Evolutionary conservation across 2,797 vertebrate genomes (phyloP).

Genomic region (Pampus argenteus): DNA sequence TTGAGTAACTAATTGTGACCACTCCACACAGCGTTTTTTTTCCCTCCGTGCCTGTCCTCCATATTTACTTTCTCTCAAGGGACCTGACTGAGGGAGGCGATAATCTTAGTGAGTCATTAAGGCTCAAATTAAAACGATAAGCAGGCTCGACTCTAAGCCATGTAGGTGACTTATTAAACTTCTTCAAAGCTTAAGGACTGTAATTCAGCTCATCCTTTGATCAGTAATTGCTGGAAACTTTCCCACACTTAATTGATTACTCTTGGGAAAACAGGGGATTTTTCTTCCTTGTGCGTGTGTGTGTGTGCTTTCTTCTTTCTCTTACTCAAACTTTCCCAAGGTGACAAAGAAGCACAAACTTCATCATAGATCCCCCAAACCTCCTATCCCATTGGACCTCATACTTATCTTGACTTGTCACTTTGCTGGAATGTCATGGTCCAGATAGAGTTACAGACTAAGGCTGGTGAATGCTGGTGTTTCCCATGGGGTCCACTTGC

Average conservation of each 20-base stretch:
- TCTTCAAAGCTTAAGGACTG: constrained; percentile 81
- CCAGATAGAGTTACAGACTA: constrained; percentile 47
- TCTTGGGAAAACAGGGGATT: constrained; percentile 69
- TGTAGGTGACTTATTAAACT: constrained; percentile 82
- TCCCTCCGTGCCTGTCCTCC: constrained; percentile 43
- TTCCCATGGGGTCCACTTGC: constrained; percentile 53
- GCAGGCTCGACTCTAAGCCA: constrained; percentile 72
- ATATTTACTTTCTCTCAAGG: constrained; percentile 59
- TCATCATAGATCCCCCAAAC: constrained; percentile 35
- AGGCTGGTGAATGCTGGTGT: constrained; percentile 39
- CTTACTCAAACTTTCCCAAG: constrained; percentile 60
- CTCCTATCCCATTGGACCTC: constrained; percentile 29
- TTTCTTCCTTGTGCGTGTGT: constrained; percentile 27
- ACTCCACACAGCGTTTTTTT: constrained; percentile 25
- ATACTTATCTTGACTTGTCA: constrained; percentile 52
- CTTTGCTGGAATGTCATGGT: constrained; percentile 54
- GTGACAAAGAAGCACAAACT: constrained; percentile 59
- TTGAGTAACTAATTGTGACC: constrained; percentile 20
- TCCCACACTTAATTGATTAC: constrained; percentile 83
- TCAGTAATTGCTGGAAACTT: constrained; percentile 82
- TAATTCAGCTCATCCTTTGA: constrained; percentile 78
- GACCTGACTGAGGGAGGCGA: constrained; percentile 59
- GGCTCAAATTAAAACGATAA: constrained; percentile 80
- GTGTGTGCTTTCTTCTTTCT: constrained; percentile 32
- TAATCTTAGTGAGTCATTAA: constrained; percentile 81